Percentiles rank a stretch among this genome's conserved stretches.
These are phyloP conservation scores for Andrena haemorrhoa DNA, from an alignment of 2,888 invertebrate species.

Conservation along the genomic window DNA sequence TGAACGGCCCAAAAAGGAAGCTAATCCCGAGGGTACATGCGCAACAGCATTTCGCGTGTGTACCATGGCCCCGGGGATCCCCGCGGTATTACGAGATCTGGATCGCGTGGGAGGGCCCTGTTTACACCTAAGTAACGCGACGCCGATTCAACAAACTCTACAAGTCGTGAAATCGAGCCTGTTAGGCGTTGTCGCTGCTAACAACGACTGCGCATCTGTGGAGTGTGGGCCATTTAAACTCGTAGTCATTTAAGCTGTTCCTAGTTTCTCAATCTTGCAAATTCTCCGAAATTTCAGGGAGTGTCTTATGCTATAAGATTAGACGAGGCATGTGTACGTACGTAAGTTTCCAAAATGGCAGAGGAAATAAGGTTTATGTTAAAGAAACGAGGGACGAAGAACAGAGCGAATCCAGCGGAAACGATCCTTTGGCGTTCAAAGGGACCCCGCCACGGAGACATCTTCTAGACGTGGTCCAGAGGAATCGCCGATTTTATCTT, in stretches of 20 bases:
- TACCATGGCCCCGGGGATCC: constrained; percentile 3
- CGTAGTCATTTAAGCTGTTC: too few relatives aligned
- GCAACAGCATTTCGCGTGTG: constrained; percentile 17
- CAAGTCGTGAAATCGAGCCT: constrained; percentile 50
- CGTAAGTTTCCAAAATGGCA: too few relatives aligned
- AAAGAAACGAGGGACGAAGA: background rate
- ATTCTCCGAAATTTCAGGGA: too few relatives aligned
- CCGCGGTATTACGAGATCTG: constrained; percentile 46
- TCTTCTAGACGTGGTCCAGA: constrained; percentile 14
- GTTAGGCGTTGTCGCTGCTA: constrained; percentile 49
- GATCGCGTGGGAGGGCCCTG: constrained; percentile 57
- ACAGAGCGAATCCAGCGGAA: constrained; percentile 26
- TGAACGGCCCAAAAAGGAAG: constrained; percentile 46
- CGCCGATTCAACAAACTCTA: constrained; percentile 32
- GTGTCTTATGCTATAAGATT: too few relatives aligned
- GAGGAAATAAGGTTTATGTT: background rate
- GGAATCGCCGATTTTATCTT: constrained; percentile 63
- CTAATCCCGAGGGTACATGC: constrained; percentile 54
- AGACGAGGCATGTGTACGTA: too few relatives aligned
- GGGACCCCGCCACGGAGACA: background rate
- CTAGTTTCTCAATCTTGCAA: too few relatives aligned
- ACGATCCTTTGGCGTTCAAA: background rate
- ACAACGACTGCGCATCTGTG: background rate
- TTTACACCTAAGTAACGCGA: constrained; percentile 52
- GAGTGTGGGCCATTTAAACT: background rate